Conservation (phyloP, 2,888 invertebrate genomes). For the Carcina quercana region DNA sequence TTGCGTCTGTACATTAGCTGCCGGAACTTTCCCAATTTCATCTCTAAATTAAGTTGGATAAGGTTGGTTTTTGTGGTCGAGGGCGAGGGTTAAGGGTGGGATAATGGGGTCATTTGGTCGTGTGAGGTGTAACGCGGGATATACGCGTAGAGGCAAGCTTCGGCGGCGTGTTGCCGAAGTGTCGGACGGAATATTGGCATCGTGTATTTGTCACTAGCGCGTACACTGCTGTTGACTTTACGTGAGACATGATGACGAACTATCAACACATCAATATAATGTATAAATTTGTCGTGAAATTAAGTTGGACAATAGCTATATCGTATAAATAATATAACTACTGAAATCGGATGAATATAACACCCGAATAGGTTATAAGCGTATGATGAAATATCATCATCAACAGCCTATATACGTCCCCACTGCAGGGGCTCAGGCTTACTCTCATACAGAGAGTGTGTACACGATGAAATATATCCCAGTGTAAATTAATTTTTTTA, state of each 20-base stretch:
- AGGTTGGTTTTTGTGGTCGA: constrained; percentile 33
- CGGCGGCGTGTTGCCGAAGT: constrained; percentile 49
- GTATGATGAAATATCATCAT: too few relatives aligned
- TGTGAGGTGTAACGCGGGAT: constrained; percentile 48
- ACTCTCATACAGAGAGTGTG: too few relatives aligned
- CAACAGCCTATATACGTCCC: too few relatives aligned
- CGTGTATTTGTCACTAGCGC: constrained; percentile 33
- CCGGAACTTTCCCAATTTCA: constrained; percentile 24
- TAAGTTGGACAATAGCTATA: too few relatives aligned
- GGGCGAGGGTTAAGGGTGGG: constrained; percentile 37
- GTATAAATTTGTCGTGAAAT: too few relatives aligned
- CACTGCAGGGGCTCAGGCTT: too few relatives aligned
- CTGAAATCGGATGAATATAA: too few relatives aligned
- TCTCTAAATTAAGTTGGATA: constrained; percentile 29
- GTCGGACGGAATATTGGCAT: constrained; percentile 50
- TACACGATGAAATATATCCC: too few relatives aligned
- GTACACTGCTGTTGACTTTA: constrained; percentile 33
- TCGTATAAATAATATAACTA: too few relatives aligned
- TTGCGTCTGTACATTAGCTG: constrained; percentile 37
- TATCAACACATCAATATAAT: constrained; percentile 2
- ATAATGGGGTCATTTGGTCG: constrained; percentile 61
- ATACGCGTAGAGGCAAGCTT: constrained; percentile 44
- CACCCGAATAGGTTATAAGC: too few relatives aligned
- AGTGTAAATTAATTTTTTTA: too few relatives aligned
- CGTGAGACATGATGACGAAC: neutral